Conservation (phyloP, 2,888 invertebrate genomes). For the Tenthredo distinguenda region DNA sequence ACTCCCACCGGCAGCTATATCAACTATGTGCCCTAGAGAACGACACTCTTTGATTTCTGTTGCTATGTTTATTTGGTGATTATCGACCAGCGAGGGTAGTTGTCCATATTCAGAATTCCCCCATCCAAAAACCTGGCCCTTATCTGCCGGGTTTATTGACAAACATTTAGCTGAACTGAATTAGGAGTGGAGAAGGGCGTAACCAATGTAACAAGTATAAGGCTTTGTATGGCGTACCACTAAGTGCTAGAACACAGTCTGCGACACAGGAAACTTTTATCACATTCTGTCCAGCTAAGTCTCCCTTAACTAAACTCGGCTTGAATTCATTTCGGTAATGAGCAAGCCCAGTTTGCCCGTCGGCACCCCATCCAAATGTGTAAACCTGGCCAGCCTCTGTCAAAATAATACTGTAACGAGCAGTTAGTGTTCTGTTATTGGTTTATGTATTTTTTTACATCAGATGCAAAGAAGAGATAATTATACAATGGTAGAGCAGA, state of each 20-base stretch:
- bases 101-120: slow-evolving; percentile 97
- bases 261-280: slow-evolving; percentile 88
- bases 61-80: slow-evolving; percentile 88
- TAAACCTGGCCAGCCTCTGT: slow-evolving; percentile 90
- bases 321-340: slow-evolving; percentile 82
- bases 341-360: slow-evolving; percentile 95
- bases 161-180: neutral
- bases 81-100: slow-evolving; percentile 80
- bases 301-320: slow-evolving; percentile 87
- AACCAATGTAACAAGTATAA: neutral
- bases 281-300: slow-evolving; percentile 90
- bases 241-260: slow-evolving; percentile 94
- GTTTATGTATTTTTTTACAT: neutral
- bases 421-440: slow-evolving; percentile 29
- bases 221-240: slow-evolving; percentile 80
- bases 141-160: slow-evolving; percentile 80
- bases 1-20: slow-evolving; percentile 92
- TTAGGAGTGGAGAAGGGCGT: too few species aligned
- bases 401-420: slow-evolving; percentile 84
- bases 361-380: slow-evolving; percentile 96
- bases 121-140: slow-evolving; percentile 97
- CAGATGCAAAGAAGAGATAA: neutral
- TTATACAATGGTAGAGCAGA: neutral
- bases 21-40: slow-evolving; percentile 87
- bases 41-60: slow-evolving; percentile 83